Percentiles rank a stretch among this genome's conserved stretches.
Conservation (phyloP, 2,797 vertebrate genomes). For the Diplodus sargus region DNA sequence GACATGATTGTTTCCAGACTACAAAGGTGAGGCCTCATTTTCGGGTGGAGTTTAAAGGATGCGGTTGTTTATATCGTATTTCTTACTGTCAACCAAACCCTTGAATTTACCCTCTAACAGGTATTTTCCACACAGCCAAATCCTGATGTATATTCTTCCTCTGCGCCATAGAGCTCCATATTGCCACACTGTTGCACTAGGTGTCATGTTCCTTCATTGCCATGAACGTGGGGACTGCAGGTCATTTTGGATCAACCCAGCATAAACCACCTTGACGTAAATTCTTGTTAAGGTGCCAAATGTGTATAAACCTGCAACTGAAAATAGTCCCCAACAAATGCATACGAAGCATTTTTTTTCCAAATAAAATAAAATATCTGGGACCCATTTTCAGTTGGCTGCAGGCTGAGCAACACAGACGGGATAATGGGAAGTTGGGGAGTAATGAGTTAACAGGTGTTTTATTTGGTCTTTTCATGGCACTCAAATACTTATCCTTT, state of each 20-base stretch:
- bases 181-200: too few relatives aligned
- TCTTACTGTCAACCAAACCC: conserved; percentile 7
- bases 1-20: conserved; percentile 22
- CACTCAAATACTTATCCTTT: background rate
- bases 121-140: background rate
- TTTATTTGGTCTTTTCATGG: too few relatives aligned
- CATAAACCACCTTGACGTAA: background rate
- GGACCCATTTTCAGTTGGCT: background rate
- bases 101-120: background rate
- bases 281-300: background rate
- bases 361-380: background rate
- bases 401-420: too few relatives aligned
- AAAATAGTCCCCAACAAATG: background rate
- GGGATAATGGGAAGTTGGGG: too few relatives aligned
- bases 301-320: background rate
- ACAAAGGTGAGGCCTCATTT: background rate
- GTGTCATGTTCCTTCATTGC: background rate
- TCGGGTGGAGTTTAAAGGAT: conserved; percentile 1
- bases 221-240: background rate
- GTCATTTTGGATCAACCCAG: background rate
- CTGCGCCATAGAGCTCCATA: background rate
- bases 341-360: too few relatives aligned
- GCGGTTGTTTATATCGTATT: background rate
- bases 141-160: too few relatives aligned
- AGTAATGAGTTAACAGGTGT: too few relatives aligned